These are phyloP conservation scores for Hypercompe scribonia DNA, from an alignment of 2,888 invertebrate genomes.

Conservation along the genomic window DNA sequence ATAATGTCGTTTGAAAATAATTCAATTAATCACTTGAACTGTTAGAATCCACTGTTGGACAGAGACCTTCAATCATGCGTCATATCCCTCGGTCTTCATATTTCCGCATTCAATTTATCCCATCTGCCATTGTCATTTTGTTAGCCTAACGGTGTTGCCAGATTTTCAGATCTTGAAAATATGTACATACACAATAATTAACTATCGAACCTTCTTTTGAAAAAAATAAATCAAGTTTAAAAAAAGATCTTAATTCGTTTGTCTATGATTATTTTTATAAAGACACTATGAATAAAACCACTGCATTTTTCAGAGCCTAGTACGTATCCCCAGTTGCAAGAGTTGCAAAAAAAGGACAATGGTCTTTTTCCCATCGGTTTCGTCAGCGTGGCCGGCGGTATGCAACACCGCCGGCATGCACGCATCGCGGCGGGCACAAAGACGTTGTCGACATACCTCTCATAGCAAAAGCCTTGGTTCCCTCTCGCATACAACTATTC, in stretches of 20 bases:
- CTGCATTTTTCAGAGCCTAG: constrained; percentile 5
- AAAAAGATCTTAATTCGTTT: background rate
- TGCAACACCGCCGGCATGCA: constrained; percentile 56
- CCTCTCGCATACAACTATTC: constrained; percentile 78
- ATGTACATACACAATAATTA: too few species aligned
- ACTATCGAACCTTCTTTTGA: background rate
- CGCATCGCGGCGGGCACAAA: constrained; percentile 74
- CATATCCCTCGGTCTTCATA: too few species aligned
- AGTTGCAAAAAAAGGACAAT: constrained; percentile 30
- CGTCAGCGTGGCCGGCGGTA: constrained; percentile 63
- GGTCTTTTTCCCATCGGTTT: constrained; percentile 51
- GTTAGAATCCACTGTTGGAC: too few species aligned
- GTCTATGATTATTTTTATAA: background rate
- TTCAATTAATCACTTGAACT: too few species aligned
- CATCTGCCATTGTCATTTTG: too few species aligned
- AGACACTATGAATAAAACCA: background rate
- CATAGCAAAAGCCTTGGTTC: constrained; percentile 76
- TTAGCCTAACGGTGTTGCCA: too few species aligned
- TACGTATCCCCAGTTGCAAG: background rate
- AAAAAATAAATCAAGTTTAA: background rate
- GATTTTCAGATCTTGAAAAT: too few species aligned
- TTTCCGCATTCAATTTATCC: too few species aligned
- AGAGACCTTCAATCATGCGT: too few species aligned
- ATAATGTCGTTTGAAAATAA: too few species aligned
- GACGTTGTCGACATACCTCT: constrained; percentile 74